Base-by-base conservation (phyloP, 2,888 invertebrate genomes). In the Geotrupes spiniger region DNA sequence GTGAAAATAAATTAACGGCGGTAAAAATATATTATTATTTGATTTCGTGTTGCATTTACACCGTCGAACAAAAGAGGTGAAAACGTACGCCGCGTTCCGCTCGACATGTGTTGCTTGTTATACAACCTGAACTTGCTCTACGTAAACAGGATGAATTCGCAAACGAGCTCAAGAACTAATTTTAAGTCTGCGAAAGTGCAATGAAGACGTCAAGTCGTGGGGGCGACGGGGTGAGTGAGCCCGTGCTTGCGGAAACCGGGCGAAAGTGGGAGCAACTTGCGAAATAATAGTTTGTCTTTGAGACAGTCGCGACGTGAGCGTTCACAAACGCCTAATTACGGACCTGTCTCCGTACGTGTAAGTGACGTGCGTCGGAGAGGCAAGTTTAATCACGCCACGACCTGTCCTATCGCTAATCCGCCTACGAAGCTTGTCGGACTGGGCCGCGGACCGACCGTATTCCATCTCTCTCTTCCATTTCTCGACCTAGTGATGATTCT, bases 241-340 rank as follows among this genome's bases (percentile, higher is more conserved):
- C 8, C 42, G 12, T 16, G n/a, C 31, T 12, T 4, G 27, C 25
- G 16, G 29, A 33, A 26, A 33, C 21, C 36, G 36, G 29, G 14
- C 28, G 39, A 56, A 46, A 52, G 42, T 48, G 50, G 50, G 21
- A 21, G 21, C 49, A 60, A 61, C 59, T 61, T 60, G 56, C 44
- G 53, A 55, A 57, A 58, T 56, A 53, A 58, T 58, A 60, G 61
- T 61, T 61, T 61, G 59, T 61, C 61, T 61, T 61, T 60, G 57
- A 44, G 57, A 52, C 49, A 50, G 46, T 42, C 36, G 40, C 49
- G 45, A 54, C 53, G 53, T 54, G 58, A 54, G 56, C 57, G 21
- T 21, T 60, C 56, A 53, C 56, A 54, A 57, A 58, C 50, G 57
- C 57, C 60, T 61, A 63, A 63, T 63, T 63, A 62, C 59, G 52